Evolutionary conservation across 2,797 vertebrate species (phyloP), one percentile per base, ranked within the genome.

Genomic region (Lates japonicus): DNA sequence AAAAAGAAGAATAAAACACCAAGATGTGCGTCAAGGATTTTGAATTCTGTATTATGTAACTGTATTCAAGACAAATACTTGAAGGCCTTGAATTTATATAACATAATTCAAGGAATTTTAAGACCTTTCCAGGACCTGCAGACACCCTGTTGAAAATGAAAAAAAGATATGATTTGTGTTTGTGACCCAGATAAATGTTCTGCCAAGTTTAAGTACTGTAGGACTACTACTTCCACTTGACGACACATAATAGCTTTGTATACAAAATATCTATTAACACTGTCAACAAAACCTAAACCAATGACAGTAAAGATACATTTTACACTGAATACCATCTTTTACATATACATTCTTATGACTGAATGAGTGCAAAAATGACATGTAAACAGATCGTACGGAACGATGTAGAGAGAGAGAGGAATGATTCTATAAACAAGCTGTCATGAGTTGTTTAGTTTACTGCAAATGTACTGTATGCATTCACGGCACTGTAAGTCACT

Each of bases 251-350:
- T 67, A 87, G 22, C 57, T 89, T 75, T 54, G 78, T 87, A 83
- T 89, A 90, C 66, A 91, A 93, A 92, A 90, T 88, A 92, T 83
- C 81, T 74, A 91, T 76, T 10, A 79, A 85, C 86, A 91, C 82
- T 7, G 71, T 82, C 71, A 69, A 90, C 78, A 3, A 73, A 89
- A 82, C 80, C 81, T 60, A 74, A 89, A 78, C 79, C 82, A 62
- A 82, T 76, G 59, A 90, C 87, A 81, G 76, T 81, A 75, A 81
- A 84, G 75, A 88, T 57, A 88, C 79, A 65, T 71, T 82, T 87
- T 14, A 91, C 86, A 89, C 66, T 54, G 11, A 88, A 71, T 55
- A 86, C 81, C 60, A 6, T 70, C 79, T 74, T 58, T 67, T 19
- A 88, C 76, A 85, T 85, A 10, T 90, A 92, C 90, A 90, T 88